A percentile compares a stretch with the other conserved stretches of the same genome.
Evolutionary conservation across 2,797 vertebrate species (phyloP).

Genomic region (Neosilurus hyrtlii): DNA sequence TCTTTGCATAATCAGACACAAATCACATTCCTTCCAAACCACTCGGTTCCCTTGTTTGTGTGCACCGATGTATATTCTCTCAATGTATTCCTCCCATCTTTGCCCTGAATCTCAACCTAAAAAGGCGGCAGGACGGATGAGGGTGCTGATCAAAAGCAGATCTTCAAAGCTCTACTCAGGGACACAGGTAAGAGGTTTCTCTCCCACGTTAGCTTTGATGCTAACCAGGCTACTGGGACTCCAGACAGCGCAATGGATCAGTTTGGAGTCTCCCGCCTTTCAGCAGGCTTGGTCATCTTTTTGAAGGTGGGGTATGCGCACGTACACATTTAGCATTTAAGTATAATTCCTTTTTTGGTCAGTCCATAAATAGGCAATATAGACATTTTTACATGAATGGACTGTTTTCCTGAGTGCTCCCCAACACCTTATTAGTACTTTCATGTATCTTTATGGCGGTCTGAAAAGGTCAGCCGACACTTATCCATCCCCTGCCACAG

Average conservation of each 20-base stretch:
- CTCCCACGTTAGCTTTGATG: slow-evolving; percentile 64
- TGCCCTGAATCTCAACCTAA: slow-evolving; percentile 57
- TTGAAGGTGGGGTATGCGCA: neutral
- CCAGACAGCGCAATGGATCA: slow-evolving; percentile 42
- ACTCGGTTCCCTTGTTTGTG: slow-evolving; percentile 32
- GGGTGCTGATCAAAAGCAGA: slow-evolving; percentile 73
- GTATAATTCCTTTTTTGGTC: neutral
- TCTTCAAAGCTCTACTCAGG: slow-evolving; percentile 71
- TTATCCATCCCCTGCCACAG: neutral
- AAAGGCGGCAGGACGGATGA: slow-evolving; percentile 58
- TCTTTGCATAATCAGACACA: slow-evolving; percentile 47
- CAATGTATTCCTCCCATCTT: slow-evolving; percentile 40
- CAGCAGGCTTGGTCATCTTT: neutral
- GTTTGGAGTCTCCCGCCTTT: slow-evolving; percentile 28
- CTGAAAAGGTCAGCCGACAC: neutral
- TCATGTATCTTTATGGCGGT: neutral
- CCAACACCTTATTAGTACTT: neutral
- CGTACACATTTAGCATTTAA: neutral
- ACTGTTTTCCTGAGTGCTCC: neutral
- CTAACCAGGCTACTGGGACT: slow-evolving; percentile 54
- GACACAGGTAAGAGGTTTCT: slow-evolving; percentile 57
- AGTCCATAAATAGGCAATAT: neutral
- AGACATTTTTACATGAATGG: neutral
- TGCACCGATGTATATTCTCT: slow-evolving; percentile 23
- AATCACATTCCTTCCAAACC: slow-evolving; percentile 39